Evolutionary conservation across 2,888 invertebrate genomes (phyloP), one percentile per base, ranked within the genome.

Genomic region (Eupsilia transversa): DNA sequence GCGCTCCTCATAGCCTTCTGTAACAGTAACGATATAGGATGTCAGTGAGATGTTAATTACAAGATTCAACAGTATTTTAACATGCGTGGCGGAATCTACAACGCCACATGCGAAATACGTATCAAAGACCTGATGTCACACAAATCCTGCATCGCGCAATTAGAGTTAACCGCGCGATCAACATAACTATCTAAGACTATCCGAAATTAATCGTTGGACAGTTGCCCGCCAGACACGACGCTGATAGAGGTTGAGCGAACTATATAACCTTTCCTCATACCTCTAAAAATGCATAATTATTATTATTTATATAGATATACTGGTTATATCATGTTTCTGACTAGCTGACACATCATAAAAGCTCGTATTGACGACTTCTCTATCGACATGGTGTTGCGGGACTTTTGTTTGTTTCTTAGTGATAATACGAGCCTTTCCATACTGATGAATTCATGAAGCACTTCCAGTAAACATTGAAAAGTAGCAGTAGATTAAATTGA

Each of bases 1-100:
- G 52, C 96, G 94, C 73, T 94, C 94, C 72, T 94, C 94, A 54
- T 96, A 96, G 70, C 91, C 92, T 59, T 95, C 96, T 96, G 91
- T 1, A 87, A 89, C 27, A 3, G 17, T n/a, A 10, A 41, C 20
- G 3, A n/a, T 72, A 46, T 46, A 23, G 7, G 23, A 23, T 23
- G 23, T 46, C 23, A 46, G 46, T 23, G 23, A 23, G 3, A 23
- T 46, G 7, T 23, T 46, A 23, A 17, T 43, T 1, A 17, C 6
- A 20, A 43, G 43, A 43, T 43, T 43, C 5, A 17, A 23, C 23
- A n/a, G 52, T 10, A n/a, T n/a, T 10, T n/a, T n/a, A 46, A 49
- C n/a, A 12, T n/a, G n/a, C n/a, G n/a, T n/a, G n/a, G n/a, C n/a
- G n/a, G n/a, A n/a, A n/a, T n/a, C n/a, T n/a, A n/a, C n/a, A n/a